These are phyloP conservation scores for Parambassis ranga DNA, from an alignment of 2,797 vertebrate genomes.

Conservation along the genomic window DNA sequence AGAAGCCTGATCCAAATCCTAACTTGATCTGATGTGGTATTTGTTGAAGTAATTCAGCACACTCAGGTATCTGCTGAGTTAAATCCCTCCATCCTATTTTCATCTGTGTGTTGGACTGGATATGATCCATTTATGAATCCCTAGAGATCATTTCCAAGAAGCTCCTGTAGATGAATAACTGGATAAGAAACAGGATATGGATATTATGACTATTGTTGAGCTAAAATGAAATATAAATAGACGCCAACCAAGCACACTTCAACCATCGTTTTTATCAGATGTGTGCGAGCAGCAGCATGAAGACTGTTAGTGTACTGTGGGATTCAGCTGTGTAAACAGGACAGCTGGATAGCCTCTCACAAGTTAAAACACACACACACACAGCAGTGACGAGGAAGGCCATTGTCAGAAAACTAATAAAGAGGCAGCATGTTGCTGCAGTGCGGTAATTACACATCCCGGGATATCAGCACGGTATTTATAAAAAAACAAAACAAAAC, in stretches of 20 bases:
- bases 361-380: neutral
- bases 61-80: constrained; percentile 12
- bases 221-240: constrained; percentile 37
- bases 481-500: too few species aligned
- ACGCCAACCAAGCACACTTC: constrained; percentile 2
- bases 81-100: constrained; percentile 49
- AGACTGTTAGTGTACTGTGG: neutral
- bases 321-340: constrained; percentile 57
- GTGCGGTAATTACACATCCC: constrained; percentile 77
- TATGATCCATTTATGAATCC: constrained; percentile 57
- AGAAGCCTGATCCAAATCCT: constrained; percentile 34
- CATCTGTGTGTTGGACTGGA: constrained; percentile 30
- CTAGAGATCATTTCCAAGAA: constrained; percentile 35
- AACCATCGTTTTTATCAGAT: constrained; percentile 24
- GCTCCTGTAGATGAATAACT: constrained; percentile 41
- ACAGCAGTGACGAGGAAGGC: constrained; percentile 37
- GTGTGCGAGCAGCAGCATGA: constrained; percentile 12
- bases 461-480: constrained; percentile 74
- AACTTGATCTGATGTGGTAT: constrained; percentile 25
- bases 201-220: constrained; percentile 37
- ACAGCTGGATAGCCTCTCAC: constrained; percentile 26
- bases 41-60: constrained; percentile 17
- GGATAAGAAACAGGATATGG: constrained; percentile 40
- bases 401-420: constrained; percentile 80
- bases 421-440: constrained; percentile 64